Evolutionary conservation across 2,113 vertebrate genomes (phyloP).

Genomic region (Enhydra lutris): DNA sequence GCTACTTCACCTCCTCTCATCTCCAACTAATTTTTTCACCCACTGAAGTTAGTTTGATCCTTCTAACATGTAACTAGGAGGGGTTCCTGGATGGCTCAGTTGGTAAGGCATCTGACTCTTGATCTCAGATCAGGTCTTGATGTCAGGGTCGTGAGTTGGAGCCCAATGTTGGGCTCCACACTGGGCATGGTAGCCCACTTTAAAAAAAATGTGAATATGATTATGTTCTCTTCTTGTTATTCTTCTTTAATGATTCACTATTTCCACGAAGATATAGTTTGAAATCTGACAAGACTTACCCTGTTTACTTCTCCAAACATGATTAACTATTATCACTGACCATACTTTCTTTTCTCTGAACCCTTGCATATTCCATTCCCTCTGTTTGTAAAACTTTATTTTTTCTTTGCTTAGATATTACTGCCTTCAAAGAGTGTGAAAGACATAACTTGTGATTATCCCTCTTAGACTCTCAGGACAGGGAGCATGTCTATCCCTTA

Average conservation of each 20-base stretch:
- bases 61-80: background rate
- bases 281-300: background rate
- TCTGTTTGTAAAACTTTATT: background rate
- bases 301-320: background rate
- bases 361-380: background rate
- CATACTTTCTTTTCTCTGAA: background rate
- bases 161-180: no score
- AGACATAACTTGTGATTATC: background rate
- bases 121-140: no score
- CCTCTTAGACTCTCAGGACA: background rate
- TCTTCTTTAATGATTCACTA: background rate
- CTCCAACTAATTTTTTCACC: background rate
- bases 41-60: background rate
- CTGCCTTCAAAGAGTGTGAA: background rate
- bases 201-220: background rate
- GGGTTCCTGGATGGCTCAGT: background rate
- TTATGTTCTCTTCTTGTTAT: background rate
- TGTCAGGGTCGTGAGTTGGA: no score
- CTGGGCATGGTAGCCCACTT: background rate
- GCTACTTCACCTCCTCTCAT: background rate
- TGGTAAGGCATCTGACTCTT: no score
- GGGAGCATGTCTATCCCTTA: background rate
- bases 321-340: background rate
- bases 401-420: background rate
- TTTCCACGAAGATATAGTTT: background rate